Conservation (phyloP, 1,140 invertebrate genomes). For the Triops longicaudatus region DNA sequence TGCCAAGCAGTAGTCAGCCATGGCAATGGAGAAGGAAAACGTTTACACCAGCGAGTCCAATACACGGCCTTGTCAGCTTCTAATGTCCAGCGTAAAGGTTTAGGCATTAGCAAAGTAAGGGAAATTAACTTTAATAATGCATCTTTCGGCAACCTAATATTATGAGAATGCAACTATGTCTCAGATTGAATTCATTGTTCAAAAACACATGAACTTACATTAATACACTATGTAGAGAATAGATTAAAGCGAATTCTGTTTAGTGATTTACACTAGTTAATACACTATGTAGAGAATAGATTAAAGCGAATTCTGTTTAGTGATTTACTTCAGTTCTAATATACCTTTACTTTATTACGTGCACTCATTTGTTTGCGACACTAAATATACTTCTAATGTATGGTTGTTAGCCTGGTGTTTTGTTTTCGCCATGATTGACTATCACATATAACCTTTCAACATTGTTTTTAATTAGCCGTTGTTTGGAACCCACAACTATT, state of each 20-base stretch:
- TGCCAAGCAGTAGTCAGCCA: constrained; percentile 56
- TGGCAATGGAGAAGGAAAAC: constrained; percentile 58
- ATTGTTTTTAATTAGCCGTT: too few species aligned
- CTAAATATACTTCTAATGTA: too few species aligned
- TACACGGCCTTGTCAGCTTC: constrained; percentile 74
- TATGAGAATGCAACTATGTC: background rate
- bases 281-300: too few species aligned
- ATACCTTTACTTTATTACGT: too few species aligned
- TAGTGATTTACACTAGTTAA: background rate
- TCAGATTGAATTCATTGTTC: background rate
- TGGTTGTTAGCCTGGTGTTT: too few species aligned
- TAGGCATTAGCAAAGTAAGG: constrained; percentile 78
- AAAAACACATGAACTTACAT: too few species aligned
- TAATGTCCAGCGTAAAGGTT: constrained; percentile 74
- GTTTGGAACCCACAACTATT: too few species aligned
- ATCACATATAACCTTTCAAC: too few species aligned
- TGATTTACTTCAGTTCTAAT: background rate
- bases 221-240: too few species aligned
- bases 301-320: background rate
- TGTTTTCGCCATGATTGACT: too few species aligned
- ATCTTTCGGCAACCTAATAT: background rate
- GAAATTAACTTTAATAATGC: background rate
- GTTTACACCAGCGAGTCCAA: constrained; percentile 79
- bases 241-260: background rate
- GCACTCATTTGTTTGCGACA: too few species aligned